Evolutionary conservation across 2,113 vertebrate genomes (phyloP), one percentile per base, ranked within the genome.

Genomic region (Pedetes capensis): DNA sequence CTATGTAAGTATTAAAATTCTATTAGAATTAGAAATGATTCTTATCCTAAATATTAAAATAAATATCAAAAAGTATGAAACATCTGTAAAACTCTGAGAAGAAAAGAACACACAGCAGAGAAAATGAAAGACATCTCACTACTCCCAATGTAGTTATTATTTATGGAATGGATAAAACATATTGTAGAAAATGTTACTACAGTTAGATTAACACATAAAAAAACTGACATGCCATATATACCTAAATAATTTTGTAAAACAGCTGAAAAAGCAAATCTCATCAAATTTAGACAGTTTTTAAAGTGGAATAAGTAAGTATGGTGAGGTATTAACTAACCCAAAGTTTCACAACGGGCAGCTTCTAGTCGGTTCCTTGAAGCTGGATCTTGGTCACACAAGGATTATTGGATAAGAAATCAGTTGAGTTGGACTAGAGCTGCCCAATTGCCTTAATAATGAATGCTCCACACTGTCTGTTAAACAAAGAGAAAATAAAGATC

Each of bases 311-410:
- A 95, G 55, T 79, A 97, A 95, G 61, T 83, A 97, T 93, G 66
- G 84, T 42, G 96, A 96, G 79, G 51, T 88, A 97, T 96, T 75
- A 98, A 98, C 98, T 98, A 96, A 98, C 98, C 97, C 91, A 96
- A 97, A 97, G 59, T 92, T 97, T 97, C 97, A 96, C 93, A 98
- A 92, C 4, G 55, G 95, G 98, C 95, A 98, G 98, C 97, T 97
- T 97, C 94, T 97, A 97, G 95, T 94, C 76, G 89, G 93, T 95
- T 97, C 13, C 91, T 57, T 94, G 96, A 95, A 96, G 97, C 95
- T 90, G 91, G 85, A 97, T 97, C 96, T 97, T n/a, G 95, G 97
- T 87, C 96, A 97, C 96, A 91, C 18, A 87, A 96, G 97, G 97
- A 98, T 86, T 95, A 95, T 25, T 93, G 85, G 88, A 98, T 64